Percentiles rank a stretch among this genome's conserved stretches.
phyloP scores from a whole-genome alignment of 2,888 invertebrate genomes.

The Platerodrilus igneus region DNA sequence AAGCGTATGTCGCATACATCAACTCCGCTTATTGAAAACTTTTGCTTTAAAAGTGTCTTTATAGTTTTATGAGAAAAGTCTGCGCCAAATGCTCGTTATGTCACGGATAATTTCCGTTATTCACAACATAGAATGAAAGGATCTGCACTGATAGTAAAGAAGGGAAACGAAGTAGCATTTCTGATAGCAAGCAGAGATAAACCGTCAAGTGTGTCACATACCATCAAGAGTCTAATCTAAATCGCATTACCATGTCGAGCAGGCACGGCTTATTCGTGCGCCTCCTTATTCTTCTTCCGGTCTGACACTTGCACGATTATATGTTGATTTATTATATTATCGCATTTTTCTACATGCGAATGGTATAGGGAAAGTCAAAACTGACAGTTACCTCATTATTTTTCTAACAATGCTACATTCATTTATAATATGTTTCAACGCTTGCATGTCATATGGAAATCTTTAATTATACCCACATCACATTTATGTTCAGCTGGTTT shows the following conservation, averaged over 20 bases:
- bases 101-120: conserved; percentile 25
- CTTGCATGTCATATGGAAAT: too few relatives aligned
- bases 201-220: conserved; percentile 42
- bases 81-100: conserved; percentile 15
- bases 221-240: conserved; percentile 45
- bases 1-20: too few relatives aligned
- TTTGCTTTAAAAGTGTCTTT: too few relatives aligned
- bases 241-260: conserved; percentile 40
- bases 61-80: too few relatives aligned
- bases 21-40: too few relatives aligned
- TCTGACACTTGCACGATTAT: conserved; percentile 38
- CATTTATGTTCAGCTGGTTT: too few relatives aligned
- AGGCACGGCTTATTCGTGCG: conserved; percentile 26
- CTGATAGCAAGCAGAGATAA: conserved; percentile 40
- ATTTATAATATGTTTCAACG: too few relatives aligned
- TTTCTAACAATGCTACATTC: conserved; percentile 19
- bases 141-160: conserved; percentile 22
- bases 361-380: conserved; percentile 22
- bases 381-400: conserved; percentile 25
- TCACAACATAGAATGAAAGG: conserved; percentile 22
- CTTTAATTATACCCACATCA: too few relatives aligned
- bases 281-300: conserved; percentile 33
- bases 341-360: conserved; percentile 31
- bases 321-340: conserved; percentile 42
- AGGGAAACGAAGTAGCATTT: conserved; percentile 33